Percentiles rank a stretch among this genome's conserved stretches.
Conservation (phyloP, 2,797 vertebrate genomes). For the Poeciliopsis gracilis region DNA sequence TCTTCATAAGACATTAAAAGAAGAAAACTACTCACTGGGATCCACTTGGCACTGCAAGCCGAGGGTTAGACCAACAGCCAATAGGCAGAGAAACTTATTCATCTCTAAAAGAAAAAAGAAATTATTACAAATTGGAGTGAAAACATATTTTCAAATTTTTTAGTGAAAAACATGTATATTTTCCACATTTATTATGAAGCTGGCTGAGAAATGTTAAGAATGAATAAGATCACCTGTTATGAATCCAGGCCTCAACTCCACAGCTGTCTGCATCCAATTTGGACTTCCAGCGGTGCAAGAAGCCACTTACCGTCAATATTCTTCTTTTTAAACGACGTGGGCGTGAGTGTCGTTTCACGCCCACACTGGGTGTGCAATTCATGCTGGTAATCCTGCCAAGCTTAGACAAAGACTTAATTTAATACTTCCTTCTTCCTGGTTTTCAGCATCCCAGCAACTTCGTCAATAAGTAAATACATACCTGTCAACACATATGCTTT, state of each 20-base stretch:
- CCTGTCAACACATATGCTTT: background rate
- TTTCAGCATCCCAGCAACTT: no score
- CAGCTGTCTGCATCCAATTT: background rate
- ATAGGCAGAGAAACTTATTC: conserved; percentile 38
- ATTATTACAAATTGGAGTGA: background rate
- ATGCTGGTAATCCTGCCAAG: background rate
- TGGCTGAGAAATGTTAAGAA: background rate
- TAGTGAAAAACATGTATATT: background rate
- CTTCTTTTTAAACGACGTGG: background rate
- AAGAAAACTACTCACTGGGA: conserved; percentile 41
- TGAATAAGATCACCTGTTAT: background rate
- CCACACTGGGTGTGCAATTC: no score
- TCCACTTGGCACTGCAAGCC: conserved; percentile 28
- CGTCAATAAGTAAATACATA: background rate
- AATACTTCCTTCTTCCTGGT: conserved; percentile 18
- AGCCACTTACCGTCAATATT: no score
- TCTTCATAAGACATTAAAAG: background rate
- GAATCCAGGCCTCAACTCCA: background rate
- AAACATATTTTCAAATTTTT: background rate
- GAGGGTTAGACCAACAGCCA: conserved; percentile 43
- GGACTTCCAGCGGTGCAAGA: background rate
- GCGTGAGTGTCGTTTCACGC: background rate
- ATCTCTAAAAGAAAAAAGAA: conserved; percentile 40
- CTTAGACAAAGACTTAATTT: background rate
- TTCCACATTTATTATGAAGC: background rate